Conservation (phyloP, 1,140 invertebrate species). For the Ceratina japonica region DNA sequence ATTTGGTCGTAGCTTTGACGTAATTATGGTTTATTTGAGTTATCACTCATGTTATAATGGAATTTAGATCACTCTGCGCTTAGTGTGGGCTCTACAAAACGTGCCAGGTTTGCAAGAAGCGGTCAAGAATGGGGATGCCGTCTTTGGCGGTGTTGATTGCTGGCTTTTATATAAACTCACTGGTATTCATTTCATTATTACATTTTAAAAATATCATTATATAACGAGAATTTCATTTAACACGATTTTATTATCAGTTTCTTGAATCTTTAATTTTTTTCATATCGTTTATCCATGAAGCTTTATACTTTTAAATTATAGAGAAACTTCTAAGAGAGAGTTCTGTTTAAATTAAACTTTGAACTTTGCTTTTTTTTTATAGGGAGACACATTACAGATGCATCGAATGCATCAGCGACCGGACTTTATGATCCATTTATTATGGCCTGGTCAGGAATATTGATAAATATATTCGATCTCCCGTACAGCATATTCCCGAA, state of each 20-base stretch:
- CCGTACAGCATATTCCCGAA: constrained; percentile 88
- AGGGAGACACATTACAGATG: constrained; percentile 88
- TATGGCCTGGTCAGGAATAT: constrained; percentile 88
- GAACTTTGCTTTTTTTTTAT: constrained; percentile 12
- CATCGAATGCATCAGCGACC: constrained; percentile 93
- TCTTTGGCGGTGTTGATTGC: constrained; percentile 96
- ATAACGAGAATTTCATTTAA: neutral
- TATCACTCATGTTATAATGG: constrained; percentile 6
- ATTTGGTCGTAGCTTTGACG: neutral
- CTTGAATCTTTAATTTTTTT: too few relatives aligned
- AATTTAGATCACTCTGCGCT: constrained; percentile 86
- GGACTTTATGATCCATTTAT: constrained; percentile 96
- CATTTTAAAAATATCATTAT: neutral
- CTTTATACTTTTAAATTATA: neutral
- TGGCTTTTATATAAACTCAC: constrained; percentile 94
- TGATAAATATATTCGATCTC: constrained; percentile 85
- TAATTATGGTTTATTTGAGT: constrained; percentile 4
- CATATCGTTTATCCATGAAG: neutral
- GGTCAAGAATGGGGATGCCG: constrained; percentile 82
- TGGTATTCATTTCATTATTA: constrained; percentile 62
- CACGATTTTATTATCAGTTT: neutral
- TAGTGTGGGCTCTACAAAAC: constrained; percentile 89
- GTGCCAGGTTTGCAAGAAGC: constrained; percentile 84
- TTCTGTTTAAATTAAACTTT: too few relatives aligned
- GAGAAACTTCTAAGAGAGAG: neutral